These are phyloP conservation scores for Sebastes nivosus DNA, from an alignment of 2,797 vertebrate species.

Conservation along the genomic window DNA sequence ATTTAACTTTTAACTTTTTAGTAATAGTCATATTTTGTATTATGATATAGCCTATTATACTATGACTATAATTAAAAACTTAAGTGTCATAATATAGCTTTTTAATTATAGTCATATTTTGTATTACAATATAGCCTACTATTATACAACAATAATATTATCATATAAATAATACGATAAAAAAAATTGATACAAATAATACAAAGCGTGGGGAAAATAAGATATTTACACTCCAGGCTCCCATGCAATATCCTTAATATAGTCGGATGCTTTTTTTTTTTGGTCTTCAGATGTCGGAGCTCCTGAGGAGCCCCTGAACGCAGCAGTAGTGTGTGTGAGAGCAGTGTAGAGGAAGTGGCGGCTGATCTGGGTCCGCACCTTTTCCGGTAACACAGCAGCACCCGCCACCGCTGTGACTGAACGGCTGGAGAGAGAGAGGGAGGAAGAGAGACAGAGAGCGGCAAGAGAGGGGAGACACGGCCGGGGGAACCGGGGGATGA, in stretches of 20 bases:
- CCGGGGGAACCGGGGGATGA: conserved; percentile 65
- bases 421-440: conserved; percentile 41
- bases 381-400: conserved; percentile 85
- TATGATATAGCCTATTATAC: no score
- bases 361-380: conserved; percentile 86
- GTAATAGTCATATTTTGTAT: no score
- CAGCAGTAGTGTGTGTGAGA: conserved; percentile 63
- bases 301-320: conserved; percentile 18
- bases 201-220: no score
- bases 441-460: conserved; percentile 61
- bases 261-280: no score
- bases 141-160: neutral
- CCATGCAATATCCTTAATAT: neutral
- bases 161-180: no score
- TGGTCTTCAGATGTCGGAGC: conserved; percentile 21
- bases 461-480: conserved; percentile 75
- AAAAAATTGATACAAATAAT: neutral
- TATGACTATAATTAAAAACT: no score
- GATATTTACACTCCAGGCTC: no score
- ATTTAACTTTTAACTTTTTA: no score
- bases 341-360: conserved; percentile 84
- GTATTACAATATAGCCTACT: neutral
- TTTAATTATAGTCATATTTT: no score
- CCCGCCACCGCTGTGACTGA: conserved; percentile 68
- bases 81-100: no score